phyloP scores from a whole-genome alignment of 1,140 invertebrate genomes.

The Mylabris phalerata region DNA sequence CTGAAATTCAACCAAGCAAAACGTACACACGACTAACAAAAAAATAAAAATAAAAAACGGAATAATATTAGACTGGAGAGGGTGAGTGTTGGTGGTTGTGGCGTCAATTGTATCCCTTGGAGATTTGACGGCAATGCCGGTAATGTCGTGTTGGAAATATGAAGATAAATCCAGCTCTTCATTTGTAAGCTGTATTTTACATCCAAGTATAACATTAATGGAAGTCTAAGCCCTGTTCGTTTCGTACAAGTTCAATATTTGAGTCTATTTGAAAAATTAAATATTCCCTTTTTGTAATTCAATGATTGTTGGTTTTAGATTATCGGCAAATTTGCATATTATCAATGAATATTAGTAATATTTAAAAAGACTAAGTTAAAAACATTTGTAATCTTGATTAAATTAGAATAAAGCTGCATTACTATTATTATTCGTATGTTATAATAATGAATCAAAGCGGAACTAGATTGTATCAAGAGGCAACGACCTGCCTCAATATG shows the following conservation, averaged over 20 bases:
- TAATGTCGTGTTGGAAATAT: conserved; percentile 12
- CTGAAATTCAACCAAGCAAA: neutral
- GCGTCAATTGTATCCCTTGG: neutral
- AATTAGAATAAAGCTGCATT: no score
- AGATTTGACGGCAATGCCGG: neutral
- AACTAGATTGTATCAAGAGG: no score
- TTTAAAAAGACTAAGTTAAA: no score
- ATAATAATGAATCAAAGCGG: no score
- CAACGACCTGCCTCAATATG: no score
- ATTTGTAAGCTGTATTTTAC: conserved; percentile 11
- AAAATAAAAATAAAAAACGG: neutral
- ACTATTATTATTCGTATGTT: no score
- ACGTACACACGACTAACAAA: neutral
- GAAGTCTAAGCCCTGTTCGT: conserved; percentile 5
- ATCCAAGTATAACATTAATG: conserved; percentile 9
- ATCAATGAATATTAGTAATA: no score
- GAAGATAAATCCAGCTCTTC: conserved; percentile 14
- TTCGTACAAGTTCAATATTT: neutral
- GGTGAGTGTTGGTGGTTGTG: neutral
- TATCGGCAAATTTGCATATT: no score
- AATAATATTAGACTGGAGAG: conserved; percentile 8
- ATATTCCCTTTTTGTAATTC: conserved; percentile 1
- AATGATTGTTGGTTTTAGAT: neutral
- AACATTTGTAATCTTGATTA: no score
- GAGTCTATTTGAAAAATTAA: conserved; percentile 11